A percentile compares a stretch with the other conserved stretches of the same genome.
These are phyloP conservation scores for Dynastes maya DNA, from an alignment of 2,888 invertebrate species.

Conservation along the genomic window DNA sequence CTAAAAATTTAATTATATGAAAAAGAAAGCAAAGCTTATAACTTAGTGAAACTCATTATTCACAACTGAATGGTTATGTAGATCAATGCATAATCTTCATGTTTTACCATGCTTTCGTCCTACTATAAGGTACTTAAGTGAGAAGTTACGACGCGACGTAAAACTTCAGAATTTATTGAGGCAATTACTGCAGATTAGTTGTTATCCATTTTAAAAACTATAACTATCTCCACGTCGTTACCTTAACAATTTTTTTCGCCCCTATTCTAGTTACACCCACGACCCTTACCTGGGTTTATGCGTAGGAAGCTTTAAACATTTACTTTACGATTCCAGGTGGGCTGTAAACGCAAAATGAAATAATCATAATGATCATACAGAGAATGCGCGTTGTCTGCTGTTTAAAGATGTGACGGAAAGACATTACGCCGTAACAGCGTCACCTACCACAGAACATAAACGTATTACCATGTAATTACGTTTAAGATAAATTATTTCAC, in stretches of 20 bases:
- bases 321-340: background rate
- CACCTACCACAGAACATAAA: background rate
- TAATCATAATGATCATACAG: background rate
- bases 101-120: background rate
- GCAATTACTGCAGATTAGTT: too few species aligned
- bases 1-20: background rate
- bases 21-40: background rate
- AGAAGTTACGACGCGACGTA: too few species aligned
- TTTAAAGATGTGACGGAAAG: background rate
- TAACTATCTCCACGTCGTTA: too few species aligned
- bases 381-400: background rate
- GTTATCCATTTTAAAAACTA: too few species aligned
- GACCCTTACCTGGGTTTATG: too few species aligned
- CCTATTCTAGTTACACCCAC: too few species aligned
- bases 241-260: too few species aligned
- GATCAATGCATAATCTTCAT: background rate
- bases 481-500: slow-evolving; percentile 1
- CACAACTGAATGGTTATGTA: background rate
- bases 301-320: slow-evolving; percentile 12
- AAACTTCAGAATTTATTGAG: too few species aligned
- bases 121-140: background rate
- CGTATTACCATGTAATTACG: background rate
- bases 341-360: slow-evolving; percentile 11
- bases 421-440: background rate
- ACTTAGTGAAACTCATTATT: background rate